Evolutionary conservation across 2,797 vertebrate genomes (phyloP).

Genomic region (Squalus acanthias): DNA sequence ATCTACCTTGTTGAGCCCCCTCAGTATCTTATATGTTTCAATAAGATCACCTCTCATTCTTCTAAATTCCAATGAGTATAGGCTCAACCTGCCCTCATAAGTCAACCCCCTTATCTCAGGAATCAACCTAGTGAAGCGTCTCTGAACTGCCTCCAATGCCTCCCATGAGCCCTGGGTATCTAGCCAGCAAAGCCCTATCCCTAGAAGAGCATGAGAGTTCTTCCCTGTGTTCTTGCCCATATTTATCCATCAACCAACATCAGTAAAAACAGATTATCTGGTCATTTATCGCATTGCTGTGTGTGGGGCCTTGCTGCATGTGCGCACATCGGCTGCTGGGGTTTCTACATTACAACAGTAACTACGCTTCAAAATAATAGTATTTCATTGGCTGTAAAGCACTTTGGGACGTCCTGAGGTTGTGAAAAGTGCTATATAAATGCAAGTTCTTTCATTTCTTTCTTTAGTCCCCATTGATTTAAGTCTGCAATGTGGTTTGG

Average conservation of each 20-base stretch:
- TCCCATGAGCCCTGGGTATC: background rate
- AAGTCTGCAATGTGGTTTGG: background rate
- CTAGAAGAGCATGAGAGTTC: background rate
- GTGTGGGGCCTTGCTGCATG: background rate
- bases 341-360: too few relatives aligned
- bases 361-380: background rate
- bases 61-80: too few relatives aligned
- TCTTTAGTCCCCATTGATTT: background rate
- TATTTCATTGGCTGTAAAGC: background rate
- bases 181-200: background rate
- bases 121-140: too few relatives aligned
- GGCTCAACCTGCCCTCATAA: too few relatives aligned
- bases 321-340: background rate
- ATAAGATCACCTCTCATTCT: too few relatives aligned
- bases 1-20: too few relatives aligned
- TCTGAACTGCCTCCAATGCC: too few relatives aligned
- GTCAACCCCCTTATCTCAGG: too few relatives aligned
- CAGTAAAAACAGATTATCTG: background rate
- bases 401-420: background rate
- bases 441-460: background rate
- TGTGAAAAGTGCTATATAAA: background rate
- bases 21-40: too few relatives aligned
- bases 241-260: background rate
- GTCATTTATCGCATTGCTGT: background rate
- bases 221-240: too few relatives aligned